phyloP scores from a whole-genome alignment of 1,140 invertebrate genomes.

The Drosophila seguyi region DNA sequence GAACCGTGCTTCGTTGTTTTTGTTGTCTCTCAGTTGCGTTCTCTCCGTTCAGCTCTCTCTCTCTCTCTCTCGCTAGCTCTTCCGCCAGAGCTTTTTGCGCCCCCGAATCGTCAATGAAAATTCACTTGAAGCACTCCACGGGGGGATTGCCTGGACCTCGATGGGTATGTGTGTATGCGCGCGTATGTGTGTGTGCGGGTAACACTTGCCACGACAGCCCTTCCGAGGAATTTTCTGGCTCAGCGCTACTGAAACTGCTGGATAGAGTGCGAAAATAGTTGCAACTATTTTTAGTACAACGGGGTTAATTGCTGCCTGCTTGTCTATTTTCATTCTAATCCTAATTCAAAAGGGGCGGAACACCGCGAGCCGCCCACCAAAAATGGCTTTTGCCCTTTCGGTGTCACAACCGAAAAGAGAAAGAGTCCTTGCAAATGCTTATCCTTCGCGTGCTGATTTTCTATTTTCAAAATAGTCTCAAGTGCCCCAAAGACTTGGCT shows the following conservation, averaged over 20 bases:
- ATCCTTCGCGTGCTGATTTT: constrained; percentile 21
- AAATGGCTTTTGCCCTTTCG: constrained; percentile 11
- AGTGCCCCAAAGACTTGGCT: constrained; percentile 19
- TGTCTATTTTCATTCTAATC: constrained; percentile 12
- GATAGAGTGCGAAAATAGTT: constrained; percentile 71
- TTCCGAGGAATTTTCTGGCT: constrained; percentile 75
- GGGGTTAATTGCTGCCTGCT: neutral
- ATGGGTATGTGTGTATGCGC: constrained; percentile 23
- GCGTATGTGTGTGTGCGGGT: constrained; percentile 65
- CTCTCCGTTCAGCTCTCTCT: constrained; percentile 18
- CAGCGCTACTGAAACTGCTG: constrained; percentile 51
- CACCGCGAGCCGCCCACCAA: neutral
- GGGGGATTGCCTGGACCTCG: constrained; percentile 54
- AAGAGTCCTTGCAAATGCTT: neutral
- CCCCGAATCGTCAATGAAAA: constrained; percentile 74
- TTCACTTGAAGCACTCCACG: constrained; percentile 51
- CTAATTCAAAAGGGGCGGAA: neutral
- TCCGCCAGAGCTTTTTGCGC: constrained; percentile 61
- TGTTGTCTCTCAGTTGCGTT: constrained; percentile 56
- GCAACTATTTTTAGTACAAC: constrained; percentile 67
- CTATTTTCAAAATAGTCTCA: constrained; percentile 27
- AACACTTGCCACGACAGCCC: constrained; percentile 78
- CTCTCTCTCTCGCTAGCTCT: constrained; percentile 19
- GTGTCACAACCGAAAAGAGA: constrained; percentile 12
- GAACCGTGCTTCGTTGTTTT: constrained; percentile 78